phyloP scores from a whole-genome alignment of 37 sponge, comb jelly and placozoan genomes.

The Crambe crambe region DNA sequence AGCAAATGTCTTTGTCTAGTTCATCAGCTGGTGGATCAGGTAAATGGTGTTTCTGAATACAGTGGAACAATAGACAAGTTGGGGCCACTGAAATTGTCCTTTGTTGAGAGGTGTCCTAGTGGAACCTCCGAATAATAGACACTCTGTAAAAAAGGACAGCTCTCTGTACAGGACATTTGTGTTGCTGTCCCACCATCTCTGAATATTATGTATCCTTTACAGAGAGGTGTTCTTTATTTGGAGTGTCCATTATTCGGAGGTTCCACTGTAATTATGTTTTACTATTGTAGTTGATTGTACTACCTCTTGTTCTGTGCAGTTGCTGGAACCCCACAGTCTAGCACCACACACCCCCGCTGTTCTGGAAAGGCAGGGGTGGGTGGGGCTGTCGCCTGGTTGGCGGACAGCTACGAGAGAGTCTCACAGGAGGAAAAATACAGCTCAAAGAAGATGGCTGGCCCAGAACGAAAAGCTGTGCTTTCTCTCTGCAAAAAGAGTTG shows the following conservation, averaged over 20 bases:
- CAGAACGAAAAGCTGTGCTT: slow-evolving; percentile 8
- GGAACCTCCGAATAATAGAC: no score
- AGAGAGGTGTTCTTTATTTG: no score
- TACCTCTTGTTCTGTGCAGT: not conserved
- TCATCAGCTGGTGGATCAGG: slow-evolving; percentile 14
- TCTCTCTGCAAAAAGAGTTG: not conserved
- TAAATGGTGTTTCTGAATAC: not conserved
- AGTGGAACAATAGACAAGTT: no score
- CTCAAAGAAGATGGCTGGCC: not conserved
- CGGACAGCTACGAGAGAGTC: slow-evolving; percentile 58
- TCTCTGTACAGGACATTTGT: no score
- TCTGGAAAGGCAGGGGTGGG: not conserved
- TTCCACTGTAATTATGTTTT: not conserved
- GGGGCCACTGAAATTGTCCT: no score
- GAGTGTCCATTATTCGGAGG: no score
- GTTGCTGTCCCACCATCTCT: no score
- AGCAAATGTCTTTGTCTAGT: slow-evolving; percentile 1
- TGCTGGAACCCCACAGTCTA: not conserved
- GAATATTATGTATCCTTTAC: no score
- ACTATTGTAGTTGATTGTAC: not conserved
- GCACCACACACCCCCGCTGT: not conserved
- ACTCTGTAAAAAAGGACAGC: no score
- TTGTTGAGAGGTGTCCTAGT: no score
- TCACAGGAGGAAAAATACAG: slow-evolving; percentile 13
- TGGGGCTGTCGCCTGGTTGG: slow-evolving; percentile 41